Percentiles rank a stretch among this genome's conserved stretches.
Conservation (phyloP, 2,888 invertebrate species). For the Limnephilus marmoratus region DNA sequence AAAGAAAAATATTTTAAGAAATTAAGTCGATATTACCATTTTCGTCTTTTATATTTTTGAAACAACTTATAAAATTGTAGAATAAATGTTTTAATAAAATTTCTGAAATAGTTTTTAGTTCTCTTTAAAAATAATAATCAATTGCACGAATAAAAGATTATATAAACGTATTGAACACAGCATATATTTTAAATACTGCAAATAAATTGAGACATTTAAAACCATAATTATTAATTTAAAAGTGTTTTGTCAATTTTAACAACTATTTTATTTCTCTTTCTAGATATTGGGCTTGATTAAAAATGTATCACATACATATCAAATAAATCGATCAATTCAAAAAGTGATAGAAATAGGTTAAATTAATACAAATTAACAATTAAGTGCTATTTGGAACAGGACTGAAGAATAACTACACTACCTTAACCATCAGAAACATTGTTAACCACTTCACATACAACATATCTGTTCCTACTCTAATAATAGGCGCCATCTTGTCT, state of each 20-base stretch:
- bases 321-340: constrained; percentile 32
- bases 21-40: neutral
- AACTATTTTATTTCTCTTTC: neutral
- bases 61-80: neutral
- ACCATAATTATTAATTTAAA: neutral
- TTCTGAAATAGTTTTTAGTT: no score
- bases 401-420: neutral
- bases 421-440: neutral
- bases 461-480: neutral
- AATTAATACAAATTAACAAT: neutral
- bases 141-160: neutral
- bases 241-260: neutral
- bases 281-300: constrained; percentile 45
- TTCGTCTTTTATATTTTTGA: neutral
- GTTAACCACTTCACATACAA: constrained; percentile 4
- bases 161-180: neutral
- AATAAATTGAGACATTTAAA: neutral
- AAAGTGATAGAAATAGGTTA: constrained; percentile 44
- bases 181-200: neutral
- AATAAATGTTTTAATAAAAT: neutral
- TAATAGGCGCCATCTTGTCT: constrained; percentile 31
- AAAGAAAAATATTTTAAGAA: neutral
- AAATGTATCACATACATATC: constrained; percentile 56
- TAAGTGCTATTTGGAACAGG: constrained; percentile 35
- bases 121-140: neutral